phyloP scores from a whole-genome alignment of 2,888 invertebrate genomes.

The Epinotia nisella region DNA sequence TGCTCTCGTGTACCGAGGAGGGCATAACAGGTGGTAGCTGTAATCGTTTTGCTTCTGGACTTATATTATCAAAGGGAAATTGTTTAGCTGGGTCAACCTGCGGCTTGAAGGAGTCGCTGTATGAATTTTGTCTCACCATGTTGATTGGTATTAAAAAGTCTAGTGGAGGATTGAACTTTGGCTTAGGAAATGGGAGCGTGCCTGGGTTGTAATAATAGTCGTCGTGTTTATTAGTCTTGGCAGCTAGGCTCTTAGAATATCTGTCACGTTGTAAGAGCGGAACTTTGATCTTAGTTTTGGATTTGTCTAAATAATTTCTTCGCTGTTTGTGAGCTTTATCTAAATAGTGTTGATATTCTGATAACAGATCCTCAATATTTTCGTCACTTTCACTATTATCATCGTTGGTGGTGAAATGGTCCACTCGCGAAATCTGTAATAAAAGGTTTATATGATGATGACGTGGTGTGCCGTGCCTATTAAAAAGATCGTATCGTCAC shows the following conservation, averaged over 20 bases:
- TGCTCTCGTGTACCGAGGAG: conserved; percentile 52
- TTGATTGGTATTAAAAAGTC: conserved; percentile 65
- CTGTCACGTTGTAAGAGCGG: conserved; percentile 67
- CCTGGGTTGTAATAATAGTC: conserved; percentile 58
- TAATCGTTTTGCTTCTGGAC: conserved; percentile 52
- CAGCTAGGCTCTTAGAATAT: conserved; percentile 61
- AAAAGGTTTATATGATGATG: conserved; percentile 5
- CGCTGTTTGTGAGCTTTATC: conserved; percentile 75
- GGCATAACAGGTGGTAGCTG: conserved; percentile 50
- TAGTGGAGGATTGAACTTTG: conserved; percentile 58
- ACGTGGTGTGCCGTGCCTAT: no score
- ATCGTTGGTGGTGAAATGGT: conserved; percentile 58
- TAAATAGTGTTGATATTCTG: conserved; percentile 75
- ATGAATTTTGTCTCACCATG: conserved; percentile 46
- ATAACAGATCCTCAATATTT: conserved; percentile 70
- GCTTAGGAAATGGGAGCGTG: conserved; percentile 52
- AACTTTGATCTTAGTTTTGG: conserved; percentile 73
- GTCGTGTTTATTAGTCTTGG: conserved; percentile 53
- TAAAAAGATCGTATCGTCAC: no score
- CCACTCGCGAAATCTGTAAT: conserved; percentile 65
- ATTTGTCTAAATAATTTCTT: conserved; percentile 64
- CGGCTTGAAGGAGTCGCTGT: conserved; percentile 45
- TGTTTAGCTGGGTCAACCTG: conserved; percentile 47
- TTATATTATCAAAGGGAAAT: conserved; percentile 50
- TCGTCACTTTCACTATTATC: conserved; percentile 70